Base-by-base conservation (phyloP, 2,113 vertebrate genomes). In the Polypterus bichir region DNA sequence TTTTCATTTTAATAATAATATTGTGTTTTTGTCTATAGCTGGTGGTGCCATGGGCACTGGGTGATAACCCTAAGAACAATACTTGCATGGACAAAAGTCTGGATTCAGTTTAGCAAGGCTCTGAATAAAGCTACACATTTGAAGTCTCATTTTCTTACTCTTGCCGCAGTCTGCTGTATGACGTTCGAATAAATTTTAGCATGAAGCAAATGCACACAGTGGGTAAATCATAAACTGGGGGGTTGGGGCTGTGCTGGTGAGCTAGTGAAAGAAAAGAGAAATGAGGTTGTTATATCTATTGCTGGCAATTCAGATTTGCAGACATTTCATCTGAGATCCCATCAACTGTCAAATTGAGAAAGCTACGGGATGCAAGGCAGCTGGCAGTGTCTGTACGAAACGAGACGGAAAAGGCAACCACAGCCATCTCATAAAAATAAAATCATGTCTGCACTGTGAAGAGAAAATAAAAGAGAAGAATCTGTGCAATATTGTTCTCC, bases 281-380 rank as follows among this genome's bases (percentile, higher is more conserved):
- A 81, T 79, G 70, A 75, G 72, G 74, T 77, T 75, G 74, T 82
- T 80, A 80, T 81, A 75, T 80, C 77, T 81, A 80, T 84, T 70
- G 71, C 73, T 54, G 64, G 72, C 76, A 76, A 83, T 80, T 79
- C 77, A 76, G 77, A 76, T 72, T 74, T 65, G 59, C 64, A 48
- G 69, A 73, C 76, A 77, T 83, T 86, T 75, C 77, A 81, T 82
- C 76, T 81, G 64, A 69, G 73, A 80, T 79, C 77, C 80, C 77
- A 83, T 83, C 82, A 81, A 64, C 75, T 80, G 82, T 82, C 83
- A 83, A 80, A 84, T 76, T 81, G 80, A 70, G 73, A 79, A 78
- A 77, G 77, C 69, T 70, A 79, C 71, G 70, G 71, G 71, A 83
- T 77, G 77, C 77, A 67, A 73, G 75, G 71, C 62, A 68, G 73